phyloP scores from a whole-genome alignment of 2,797 vertebrate genomes.

The Pseudochaenichthys georgianus region DNA sequence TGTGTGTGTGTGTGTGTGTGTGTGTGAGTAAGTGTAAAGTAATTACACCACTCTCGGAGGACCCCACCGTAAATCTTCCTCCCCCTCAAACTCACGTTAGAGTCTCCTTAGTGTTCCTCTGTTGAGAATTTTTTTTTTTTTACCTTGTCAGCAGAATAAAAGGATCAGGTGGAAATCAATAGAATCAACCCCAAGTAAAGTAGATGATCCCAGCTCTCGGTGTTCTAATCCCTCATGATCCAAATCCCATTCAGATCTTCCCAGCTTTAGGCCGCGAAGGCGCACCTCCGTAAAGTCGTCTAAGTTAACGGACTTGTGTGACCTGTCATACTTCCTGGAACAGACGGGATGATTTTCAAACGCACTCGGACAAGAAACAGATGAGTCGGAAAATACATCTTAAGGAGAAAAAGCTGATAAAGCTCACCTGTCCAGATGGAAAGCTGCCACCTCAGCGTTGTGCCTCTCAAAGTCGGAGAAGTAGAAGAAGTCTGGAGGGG shows the following conservation, averaged over 20 bases:
- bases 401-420: background rate
- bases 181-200: slow-evolving; percentile 47
- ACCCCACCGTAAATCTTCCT: slow-evolving; percentile 37
- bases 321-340: slow-evolving; percentile 19
- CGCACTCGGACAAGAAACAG: background rate
- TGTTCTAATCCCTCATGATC: slow-evolving; percentile 57
- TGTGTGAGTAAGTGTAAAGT: slow-evolving; percentile 8
- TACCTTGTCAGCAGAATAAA: slow-evolving; percentile 35
- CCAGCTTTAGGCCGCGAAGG: slow-evolving; percentile 38
- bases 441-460: slow-evolving; percentile 96
- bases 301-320: slow-evolving; percentile 7
- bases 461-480: slow-evolving; percentile 98
- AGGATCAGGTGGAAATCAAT: slow-evolving; percentile 65
- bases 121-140: slow-evolving; percentile 14
- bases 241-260: slow-evolving; percentile 66
- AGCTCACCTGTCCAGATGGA: slow-evolving; percentile 96
- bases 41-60: slow-evolving; percentile 28
- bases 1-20: slow-evolving; percentile 8
- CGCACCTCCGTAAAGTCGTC: slow-evolving; percentile 18
- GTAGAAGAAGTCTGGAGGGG: slow-evolving; percentile 97
- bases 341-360: slow-evolving; percentile 22
- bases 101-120: slow-evolving; percentile 20
- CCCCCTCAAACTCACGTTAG: slow-evolving; percentile 25
- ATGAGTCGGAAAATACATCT: slow-evolving; percentile 9
- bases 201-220: slow-evolving; percentile 49